Evolutionary conservation across 2,113 vertebrate species (phyloP).

Genomic region (Aldabrachelys gigantea): DNA sequence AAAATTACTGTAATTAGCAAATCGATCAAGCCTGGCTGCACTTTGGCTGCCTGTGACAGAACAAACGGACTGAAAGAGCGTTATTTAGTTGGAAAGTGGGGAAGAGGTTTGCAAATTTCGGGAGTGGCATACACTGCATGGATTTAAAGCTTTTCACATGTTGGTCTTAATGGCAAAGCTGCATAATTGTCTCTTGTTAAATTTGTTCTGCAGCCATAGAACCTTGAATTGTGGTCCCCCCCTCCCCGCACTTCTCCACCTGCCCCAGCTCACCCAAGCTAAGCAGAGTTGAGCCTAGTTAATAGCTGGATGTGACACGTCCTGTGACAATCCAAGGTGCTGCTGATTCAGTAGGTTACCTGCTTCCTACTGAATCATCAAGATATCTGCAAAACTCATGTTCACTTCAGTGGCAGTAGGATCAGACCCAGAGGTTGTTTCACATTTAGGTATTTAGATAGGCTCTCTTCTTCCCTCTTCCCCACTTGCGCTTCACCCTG

Average conservation of each 20-base stretch:
- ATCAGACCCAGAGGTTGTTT: fast-evolving
- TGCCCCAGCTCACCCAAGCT: background rate
- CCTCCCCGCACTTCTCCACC: background rate
- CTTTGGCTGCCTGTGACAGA: constrained; percentile 70
- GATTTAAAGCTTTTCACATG: background rate
- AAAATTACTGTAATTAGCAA: constrained; percentile 87
- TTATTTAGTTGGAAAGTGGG: constrained; percentile 29
- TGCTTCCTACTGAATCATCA: background rate
- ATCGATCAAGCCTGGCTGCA: constrained; percentile 71
- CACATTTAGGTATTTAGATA: background rate
- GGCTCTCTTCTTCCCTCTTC: fast-evolving
- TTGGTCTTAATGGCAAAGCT: constrained; percentile 47
- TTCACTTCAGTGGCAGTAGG: fast-evolving
- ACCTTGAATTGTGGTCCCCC: background rate
- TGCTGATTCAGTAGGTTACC: background rate
- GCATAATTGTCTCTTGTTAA: constrained; percentile 39
- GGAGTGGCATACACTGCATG: background rate
- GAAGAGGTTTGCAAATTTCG: background rate
- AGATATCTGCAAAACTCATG: background rate
- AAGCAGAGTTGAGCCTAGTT: fast-evolving
- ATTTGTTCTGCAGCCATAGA: constrained; percentile 20
- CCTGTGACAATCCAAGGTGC: fast-evolving
- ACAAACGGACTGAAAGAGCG: constrained; percentile 73
- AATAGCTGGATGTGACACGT: background rate
- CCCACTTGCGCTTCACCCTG: fast-evolving